These are phyloP conservation scores for Sialis fuliginosa DNA, from an alignment of 2,888 invertebrate species.

Conservation along the genomic window DNA sequence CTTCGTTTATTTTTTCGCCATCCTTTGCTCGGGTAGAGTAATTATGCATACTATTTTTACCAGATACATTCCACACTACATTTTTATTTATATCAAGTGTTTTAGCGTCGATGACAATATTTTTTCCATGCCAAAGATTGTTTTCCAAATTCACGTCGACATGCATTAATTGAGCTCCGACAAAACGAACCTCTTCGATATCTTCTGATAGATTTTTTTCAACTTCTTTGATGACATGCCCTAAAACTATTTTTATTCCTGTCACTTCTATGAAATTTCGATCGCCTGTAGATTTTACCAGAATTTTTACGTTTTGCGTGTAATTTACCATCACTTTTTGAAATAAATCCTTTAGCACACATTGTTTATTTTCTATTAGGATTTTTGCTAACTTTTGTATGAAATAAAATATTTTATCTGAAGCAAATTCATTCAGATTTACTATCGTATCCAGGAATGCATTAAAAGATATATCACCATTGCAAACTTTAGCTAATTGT, in stretches of 20 bases:
- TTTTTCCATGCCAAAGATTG: constrained; percentile 12
- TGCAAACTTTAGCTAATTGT: background rate
- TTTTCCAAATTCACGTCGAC: constrained; percentile 10
- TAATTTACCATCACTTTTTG: background rate
- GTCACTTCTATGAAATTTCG: constrained; percentile 10
- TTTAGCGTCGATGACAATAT: constrained; percentile 11
- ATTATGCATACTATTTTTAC: constrained; percentile 7
- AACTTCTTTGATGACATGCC: constrained; percentile 9
- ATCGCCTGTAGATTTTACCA: constrained; percentile 6
- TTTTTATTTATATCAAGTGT: constrained; percentile 10
- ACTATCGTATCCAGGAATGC: background rate
- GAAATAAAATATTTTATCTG: background rate
- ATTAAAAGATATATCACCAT: background rate
- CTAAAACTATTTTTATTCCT: constrained; percentile 11
- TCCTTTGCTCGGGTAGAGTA: constrained; percentile 4
- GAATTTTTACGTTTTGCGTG: background rate
- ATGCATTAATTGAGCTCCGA: constrained; percentile 10
- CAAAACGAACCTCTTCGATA: constrained; percentile 12
- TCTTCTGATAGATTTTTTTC: constrained; percentile 1
- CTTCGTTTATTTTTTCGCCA: constrained; percentile 9
- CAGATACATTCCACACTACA: constrained; percentile 13
- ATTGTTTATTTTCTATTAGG: background rate
- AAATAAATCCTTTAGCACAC: background rate
- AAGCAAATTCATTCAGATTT: background rate
- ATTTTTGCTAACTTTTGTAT: background rate